Conservation (phyloP, 2,888 invertebrate genomes). For the Ichneumon xanthorius region DNA sequence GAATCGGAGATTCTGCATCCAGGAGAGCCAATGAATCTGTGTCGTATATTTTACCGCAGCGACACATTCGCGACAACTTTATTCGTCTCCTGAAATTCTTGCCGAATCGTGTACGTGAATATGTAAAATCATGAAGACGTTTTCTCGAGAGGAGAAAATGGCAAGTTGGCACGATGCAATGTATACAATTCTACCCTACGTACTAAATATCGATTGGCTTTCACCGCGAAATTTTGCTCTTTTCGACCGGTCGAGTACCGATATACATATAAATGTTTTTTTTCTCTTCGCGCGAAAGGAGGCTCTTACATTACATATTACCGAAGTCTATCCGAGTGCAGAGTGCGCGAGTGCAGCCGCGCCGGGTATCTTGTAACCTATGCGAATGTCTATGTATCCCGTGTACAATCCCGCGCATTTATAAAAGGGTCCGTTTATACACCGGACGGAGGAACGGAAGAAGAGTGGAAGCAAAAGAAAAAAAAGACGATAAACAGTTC, state of each 20-base stretch:
- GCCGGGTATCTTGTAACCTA: constrained; percentile 12
- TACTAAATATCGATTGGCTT: constrained; percentile 35
- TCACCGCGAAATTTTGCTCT: constrained; percentile 40
- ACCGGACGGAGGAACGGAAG: constrained; percentile 41
- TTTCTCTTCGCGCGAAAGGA: neutral
- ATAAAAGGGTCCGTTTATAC: constrained; percentile 10
- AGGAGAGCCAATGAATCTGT: neutral
- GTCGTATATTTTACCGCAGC: neutral
- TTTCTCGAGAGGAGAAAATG: constrained; percentile 38
- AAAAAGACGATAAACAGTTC: constrained; percentile 36
- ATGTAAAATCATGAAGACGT: constrained; percentile 46
- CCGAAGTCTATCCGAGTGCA: constrained; percentile 7
- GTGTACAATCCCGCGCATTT: constrained; percentile 27
- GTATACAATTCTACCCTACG: neutral
- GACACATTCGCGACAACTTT: constrained; percentile 13
- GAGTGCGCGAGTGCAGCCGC: neutral
- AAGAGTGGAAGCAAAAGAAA: constrained; percentile 17
- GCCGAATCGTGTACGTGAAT: constrained; percentile 55
- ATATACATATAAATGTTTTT: constrained; percentile 4
- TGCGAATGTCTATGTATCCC: constrained; percentile 20
- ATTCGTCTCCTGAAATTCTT: constrained; percentile 13
- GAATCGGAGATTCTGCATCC: constrained; percentile 1
- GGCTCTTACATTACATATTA: constrained; percentile 18
- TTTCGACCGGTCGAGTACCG: neutral
- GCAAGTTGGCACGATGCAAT: constrained; percentile 33